Percentiles rank a stretch among this genome's conserved stretches.
These are phyloP conservation scores for Macrosiphum euphorbiae DNA, from an alignment of 2,888 invertebrate species.

Conservation along the genomic window DNA sequence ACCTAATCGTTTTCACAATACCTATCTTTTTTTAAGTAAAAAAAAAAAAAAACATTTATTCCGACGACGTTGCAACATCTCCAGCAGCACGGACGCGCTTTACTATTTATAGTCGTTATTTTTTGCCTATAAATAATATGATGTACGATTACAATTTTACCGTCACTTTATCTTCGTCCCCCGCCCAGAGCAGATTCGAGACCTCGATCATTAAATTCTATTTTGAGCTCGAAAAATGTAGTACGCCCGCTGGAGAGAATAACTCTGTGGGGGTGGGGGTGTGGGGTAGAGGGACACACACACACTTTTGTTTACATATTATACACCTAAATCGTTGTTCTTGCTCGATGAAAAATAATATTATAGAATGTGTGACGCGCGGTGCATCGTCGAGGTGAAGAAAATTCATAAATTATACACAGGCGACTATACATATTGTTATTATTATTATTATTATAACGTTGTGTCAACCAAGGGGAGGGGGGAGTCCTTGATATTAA, in stretches of 20 bases:
- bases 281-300: background rate
- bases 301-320: background rate
- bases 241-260: background rate
- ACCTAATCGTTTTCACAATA: background rate
- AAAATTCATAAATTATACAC: background rate
- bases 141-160: background rate
- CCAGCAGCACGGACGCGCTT: background rate
- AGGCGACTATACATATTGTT: background rate
- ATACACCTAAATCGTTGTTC: background rate
- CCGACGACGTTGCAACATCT: background rate
- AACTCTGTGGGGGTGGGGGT: background rate
- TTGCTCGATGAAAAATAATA: background rate
- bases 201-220: background rate
- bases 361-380: background rate
- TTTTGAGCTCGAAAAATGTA: background rate
- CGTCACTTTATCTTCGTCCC: background rate
- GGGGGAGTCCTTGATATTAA: background rate
- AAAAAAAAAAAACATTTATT: conserved; percentile 3
- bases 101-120: background rate
- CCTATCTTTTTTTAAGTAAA: background rate
- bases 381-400: background rate
- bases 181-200: background rate
- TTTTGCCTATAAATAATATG: background rate
- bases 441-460: background rate
- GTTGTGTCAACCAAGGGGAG: background rate